Conservation (phyloP, 2,888 invertebrate species). For the Adelognathus sp. region DNA sequence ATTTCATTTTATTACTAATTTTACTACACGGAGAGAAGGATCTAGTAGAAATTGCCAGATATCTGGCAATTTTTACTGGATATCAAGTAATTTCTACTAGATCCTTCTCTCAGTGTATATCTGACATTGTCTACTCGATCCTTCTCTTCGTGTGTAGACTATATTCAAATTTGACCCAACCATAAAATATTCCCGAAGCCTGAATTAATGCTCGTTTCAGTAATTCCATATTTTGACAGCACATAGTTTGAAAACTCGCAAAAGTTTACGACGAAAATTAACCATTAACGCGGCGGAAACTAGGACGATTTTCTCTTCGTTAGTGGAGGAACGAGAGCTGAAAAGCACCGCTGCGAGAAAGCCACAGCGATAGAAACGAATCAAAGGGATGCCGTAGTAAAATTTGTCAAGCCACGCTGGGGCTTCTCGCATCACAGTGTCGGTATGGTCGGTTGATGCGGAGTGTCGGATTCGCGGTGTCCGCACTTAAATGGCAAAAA, state of each 20-base stretch:
- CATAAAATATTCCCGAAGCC: too few species aligned
- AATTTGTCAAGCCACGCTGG: conserved; percentile 66
- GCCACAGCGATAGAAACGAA: conserved; percentile 16
- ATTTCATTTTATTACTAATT: too few species aligned
- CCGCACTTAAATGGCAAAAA: conserved; percentile 71
- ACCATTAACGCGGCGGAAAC: neutral
- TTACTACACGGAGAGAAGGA: too few species aligned
- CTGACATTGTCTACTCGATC: too few species aligned
- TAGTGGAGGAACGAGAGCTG: neutral
- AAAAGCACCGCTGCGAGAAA: neutral
- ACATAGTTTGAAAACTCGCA: neutral
- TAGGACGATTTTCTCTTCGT: conserved; percentile 12
- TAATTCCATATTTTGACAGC: too few species aligned
- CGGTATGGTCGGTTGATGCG: conserved; percentile 53
- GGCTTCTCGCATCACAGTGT: neutral
- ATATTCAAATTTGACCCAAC: too few species aligned
- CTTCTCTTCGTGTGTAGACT: too few species aligned
- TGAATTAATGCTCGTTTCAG: too few species aligned
- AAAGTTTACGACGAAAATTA: conserved; percentile 15
- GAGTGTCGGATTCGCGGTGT: conserved; percentile 71
- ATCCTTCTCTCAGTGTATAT: too few species aligned
- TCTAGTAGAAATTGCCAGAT: too few species aligned
- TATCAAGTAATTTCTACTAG: too few species aligned
- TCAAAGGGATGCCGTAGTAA: conserved; percentile 64
- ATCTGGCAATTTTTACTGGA: too few species aligned